phyloP scores from a whole-genome alignment of 2,888 invertebrate species.

The Parasteatoda lunata region DNA sequence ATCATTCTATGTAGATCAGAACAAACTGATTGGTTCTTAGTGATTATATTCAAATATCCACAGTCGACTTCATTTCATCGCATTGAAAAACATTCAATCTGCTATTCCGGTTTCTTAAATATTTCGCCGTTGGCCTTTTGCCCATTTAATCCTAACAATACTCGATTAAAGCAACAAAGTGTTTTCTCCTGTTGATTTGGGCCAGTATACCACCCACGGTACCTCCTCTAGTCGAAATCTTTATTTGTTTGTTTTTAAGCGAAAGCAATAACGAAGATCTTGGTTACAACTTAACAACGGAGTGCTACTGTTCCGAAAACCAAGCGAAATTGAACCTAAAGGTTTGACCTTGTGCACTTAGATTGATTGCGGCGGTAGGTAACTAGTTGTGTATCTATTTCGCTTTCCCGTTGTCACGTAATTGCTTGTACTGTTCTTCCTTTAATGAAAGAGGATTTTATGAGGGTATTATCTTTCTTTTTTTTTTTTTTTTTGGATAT shows the following conservation, averaged over 20 bases:
- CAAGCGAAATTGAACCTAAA: slow-evolving; percentile 35
- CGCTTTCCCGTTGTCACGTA: neutral
- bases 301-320: slow-evolving; percentile 3
- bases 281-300: slow-evolving; percentile 46
- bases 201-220: neutral
- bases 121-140: slow-evolving; percentile 25
- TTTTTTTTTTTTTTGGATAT: neutral
- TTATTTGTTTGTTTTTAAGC: slow-evolving; percentile 18
- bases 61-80: too few species aligned
- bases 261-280: slow-evolving; percentile 27
- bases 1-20: too few species aligned
- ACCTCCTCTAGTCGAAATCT: neutral
- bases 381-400: slow-evolving; percentile 15
- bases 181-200: slow-evolving; percentile 26
- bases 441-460: slow-evolving; percentile 26
- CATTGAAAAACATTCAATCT: too few species aligned
- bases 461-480: too few species aligned
- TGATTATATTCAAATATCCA: too few species aligned
- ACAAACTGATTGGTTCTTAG: too few species aligned
- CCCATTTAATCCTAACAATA: slow-evolving; percentile 20
- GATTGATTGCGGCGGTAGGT: slow-evolving; percentile 31
- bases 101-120: too few species aligned
- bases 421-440: slow-evolving; percentile 1
- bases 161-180: slow-evolving; percentile 50
- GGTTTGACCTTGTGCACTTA: slow-evolving; percentile 29